Evolutionary conservation across 2,888 invertebrate genomes (phyloP).

Genomic region (Dioctria linearis): DNA sequence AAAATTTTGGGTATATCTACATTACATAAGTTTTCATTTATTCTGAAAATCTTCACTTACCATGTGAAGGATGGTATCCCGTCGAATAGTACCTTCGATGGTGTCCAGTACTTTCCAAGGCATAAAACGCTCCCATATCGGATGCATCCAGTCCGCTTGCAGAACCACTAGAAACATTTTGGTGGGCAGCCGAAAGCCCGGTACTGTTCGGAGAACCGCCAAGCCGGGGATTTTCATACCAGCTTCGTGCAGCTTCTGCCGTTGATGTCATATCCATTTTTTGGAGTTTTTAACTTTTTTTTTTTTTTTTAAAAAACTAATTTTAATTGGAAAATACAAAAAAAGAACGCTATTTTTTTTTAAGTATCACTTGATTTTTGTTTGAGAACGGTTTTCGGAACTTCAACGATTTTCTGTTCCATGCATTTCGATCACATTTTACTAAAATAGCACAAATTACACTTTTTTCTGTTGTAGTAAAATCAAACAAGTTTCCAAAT

Average conservation of each 20-base stretch:
- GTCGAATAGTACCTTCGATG: conserved; percentile 71
- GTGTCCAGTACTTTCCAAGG: conserved; percentile 70
- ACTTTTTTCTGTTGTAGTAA: conserved; percentile 5
- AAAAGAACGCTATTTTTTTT: not conserved
- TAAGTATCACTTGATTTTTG: conserved; percentile 19
- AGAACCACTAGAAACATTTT: conserved; percentile 66
- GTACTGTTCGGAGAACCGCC: conserved; percentile 70
- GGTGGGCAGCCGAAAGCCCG: conserved; percentile 68
- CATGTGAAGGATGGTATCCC: conserved; percentile 68
- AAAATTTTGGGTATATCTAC: no score
- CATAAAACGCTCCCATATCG: conserved; percentile 72
- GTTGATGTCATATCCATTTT: conserved; percentile 72
- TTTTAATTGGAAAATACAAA: not conserved
- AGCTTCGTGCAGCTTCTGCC: conserved; percentile 72
- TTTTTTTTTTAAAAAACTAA: conserved; percentile 13
- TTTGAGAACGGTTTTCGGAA: conserved; percentile 19
- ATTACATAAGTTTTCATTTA: no score
- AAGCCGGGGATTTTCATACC: conserved; percentile 71
- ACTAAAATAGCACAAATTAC: not conserved
- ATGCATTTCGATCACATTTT: conserved; percentile 43
- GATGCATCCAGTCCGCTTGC: conserved; percentile 67
- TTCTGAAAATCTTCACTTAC: conserved; percentile 64
- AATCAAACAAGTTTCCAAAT: conserved; percentile 26
- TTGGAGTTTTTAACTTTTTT: not conserved
- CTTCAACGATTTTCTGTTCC: conserved; percentile 23